phyloP scores from a whole-genome alignment of 2,113 vertebrate species.

The Puffinus mauretanicus region DNA sequence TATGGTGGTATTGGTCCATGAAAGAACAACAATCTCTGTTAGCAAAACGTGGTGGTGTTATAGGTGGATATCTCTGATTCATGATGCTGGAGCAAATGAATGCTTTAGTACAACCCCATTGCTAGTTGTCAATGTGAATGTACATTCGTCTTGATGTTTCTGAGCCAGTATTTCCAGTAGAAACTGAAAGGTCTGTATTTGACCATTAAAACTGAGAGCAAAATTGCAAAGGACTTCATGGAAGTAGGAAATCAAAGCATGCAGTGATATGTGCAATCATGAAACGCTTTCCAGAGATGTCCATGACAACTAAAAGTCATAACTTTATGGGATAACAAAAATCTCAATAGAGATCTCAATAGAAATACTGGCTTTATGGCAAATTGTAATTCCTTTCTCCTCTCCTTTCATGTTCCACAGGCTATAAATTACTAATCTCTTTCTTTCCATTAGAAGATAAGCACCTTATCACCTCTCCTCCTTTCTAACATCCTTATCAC shows the following conservation, averaged over 20 bases:
- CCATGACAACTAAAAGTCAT: not conserved
- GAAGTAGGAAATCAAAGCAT: not conserved
- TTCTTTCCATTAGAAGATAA: conserved; percentile 20
- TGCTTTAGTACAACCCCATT: not conserved
- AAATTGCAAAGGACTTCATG: not conserved
- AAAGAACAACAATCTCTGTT: not conserved
- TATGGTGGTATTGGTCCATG: not conserved
- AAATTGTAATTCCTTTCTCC: not conserved
- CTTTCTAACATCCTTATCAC: not conserved
- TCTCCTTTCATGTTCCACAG: not conserved
- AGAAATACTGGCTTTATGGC: not conserved
- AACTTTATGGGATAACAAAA: not conserved
- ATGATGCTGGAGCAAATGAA: not conserved
- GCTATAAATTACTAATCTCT: conserved; percentile 21
- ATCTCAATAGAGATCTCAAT: not conserved
- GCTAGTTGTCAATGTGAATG: not conserved
- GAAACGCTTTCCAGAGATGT: not conserved
- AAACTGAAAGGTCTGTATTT: not conserved
- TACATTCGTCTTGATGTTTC: not conserved
- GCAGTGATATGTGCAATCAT: not conserved
- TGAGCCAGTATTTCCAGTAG: not conserved
- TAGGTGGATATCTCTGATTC: not conserved
- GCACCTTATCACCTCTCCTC: not conserved
- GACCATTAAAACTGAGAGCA: not conserved
- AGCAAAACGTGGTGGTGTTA: not conserved